A percentile compares a stretch with the other conserved stretches of the same genome.
These are phyloP conservation scores for Patagioenas fasciata DNA, from an alignment of 2,113 vertebrate genomes.

Conservation along the genomic window DNA sequence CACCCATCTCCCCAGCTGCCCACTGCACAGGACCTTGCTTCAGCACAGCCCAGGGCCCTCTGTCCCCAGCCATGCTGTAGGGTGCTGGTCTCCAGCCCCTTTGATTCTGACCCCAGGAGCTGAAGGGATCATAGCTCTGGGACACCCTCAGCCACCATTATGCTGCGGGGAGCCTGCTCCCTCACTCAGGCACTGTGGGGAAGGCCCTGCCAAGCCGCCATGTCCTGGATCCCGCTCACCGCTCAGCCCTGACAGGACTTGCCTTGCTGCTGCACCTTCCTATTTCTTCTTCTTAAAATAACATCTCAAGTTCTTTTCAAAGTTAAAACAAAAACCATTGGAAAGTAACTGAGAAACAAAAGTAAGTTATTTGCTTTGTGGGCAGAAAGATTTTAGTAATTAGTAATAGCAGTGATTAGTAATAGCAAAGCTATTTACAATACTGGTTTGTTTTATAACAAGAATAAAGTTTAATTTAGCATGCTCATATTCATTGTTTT, in stretches of 20 bases:
- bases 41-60: too few relatives aligned
- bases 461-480: neutral
- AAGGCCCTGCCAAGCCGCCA: rapidly evolving
- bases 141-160: rapidly evolving
- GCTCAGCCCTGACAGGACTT: neutral
- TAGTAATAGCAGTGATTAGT: neutral
- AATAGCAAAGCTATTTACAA: neutral
- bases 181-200: neutral
- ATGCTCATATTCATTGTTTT: neutral
- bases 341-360: neutral
- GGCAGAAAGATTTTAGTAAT: neutral
- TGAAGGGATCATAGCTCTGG: too few relatives aligned
- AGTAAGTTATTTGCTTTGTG: neutral
- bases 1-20: too few relatives aligned
- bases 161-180: rapidly evolving
- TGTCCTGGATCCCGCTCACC: rapidly evolving
- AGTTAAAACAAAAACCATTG: neutral
- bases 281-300: neutral
- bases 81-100: too few relatives aligned
- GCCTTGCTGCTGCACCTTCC: neutral
- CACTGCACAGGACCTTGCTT: neutral
- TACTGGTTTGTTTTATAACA: neutral
- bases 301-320: neutral
- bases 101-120: too few relatives aligned
- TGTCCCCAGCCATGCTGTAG: neutral